Conservation (phyloP, 2,888 invertebrate species). For the Thelaira solivaga region DNA sequence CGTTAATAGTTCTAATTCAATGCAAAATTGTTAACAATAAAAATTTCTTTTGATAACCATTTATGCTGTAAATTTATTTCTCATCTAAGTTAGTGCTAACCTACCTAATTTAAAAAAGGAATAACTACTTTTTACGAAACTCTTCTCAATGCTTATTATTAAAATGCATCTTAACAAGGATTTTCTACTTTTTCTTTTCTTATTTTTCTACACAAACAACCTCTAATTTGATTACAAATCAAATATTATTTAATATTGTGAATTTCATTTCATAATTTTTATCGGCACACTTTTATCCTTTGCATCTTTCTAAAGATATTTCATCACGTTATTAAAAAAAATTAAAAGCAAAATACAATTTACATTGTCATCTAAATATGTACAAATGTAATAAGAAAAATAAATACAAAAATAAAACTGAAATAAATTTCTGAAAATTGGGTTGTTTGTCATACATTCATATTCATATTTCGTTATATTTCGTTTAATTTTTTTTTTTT, state of each 20-base stretch:
- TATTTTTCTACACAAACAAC: not conserved
- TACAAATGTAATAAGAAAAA: no score
- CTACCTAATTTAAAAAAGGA: no score
- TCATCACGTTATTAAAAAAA: conserved; percentile 17
- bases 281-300: conserved; percentile 42
- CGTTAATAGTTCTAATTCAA: no score
- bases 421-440: conserved; percentile 6
- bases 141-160: no score
- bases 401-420: conserved; percentile 5
- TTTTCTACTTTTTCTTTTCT: not conserved
- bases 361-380: conserved; percentile 3
- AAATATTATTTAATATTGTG: conserved; percentile 39
- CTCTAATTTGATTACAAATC: conserved; percentile 42
- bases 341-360: conserved; percentile 12
- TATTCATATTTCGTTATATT: not conserved
- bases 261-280: conserved; percentile 40
- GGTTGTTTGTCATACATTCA: conserved; percentile 21
- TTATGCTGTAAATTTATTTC: no score
- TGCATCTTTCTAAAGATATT: conserved; percentile 21
- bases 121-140: no score
- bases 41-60: no score
- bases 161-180: no score
- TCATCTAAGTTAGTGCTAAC: no score
- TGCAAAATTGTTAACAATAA: no score
- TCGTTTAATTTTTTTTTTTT: not conserved